Conservation (phyloP, 1,140 invertebrate species). For the Cyphomyrmex costatus region DNA sequence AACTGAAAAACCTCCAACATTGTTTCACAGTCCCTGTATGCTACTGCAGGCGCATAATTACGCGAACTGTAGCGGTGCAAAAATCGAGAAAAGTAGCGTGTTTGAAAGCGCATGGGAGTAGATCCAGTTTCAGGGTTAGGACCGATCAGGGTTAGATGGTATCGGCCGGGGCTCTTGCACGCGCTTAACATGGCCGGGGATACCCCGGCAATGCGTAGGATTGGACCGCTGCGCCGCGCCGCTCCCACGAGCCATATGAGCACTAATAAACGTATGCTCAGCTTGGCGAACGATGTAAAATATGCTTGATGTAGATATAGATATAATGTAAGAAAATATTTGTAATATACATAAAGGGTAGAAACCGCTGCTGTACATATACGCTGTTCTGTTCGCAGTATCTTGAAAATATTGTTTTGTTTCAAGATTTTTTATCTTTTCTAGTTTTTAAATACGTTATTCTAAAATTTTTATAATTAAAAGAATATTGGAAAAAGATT, state of each 20-base stretch:
- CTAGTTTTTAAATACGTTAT: background rate
- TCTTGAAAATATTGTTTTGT: background rate
- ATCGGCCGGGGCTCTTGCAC: slow-evolving; percentile 52
- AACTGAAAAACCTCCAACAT: background rate
- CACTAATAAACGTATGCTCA: slow-evolving; percentile 1
- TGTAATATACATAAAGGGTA: background rate
- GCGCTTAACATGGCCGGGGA: slow-evolving; percentile 52
- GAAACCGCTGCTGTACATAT: background rate
- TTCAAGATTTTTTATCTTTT: background rate
- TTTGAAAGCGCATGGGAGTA: slow-evolving; percentile 41
- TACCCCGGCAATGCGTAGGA: slow-evolving; percentile 54
- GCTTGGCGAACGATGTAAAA: slow-evolving; percentile 1
- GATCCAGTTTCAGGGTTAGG: slow-evolving; percentile 58
- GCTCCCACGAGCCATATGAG: slow-evolving; percentile 22
- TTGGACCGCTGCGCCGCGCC: slow-evolving; percentile 26
- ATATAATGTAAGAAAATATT: slow-evolving; percentile 15
- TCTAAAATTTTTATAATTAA: background rate
- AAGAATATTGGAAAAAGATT: background rate
- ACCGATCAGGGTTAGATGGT: slow-evolving; percentile 64
- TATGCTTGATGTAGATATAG: background rate
- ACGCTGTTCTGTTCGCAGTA: background rate
- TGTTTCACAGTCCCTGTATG: slow-evolving; percentile 4
- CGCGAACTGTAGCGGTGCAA: slow-evolving; percentile 14
- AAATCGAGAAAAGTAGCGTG: slow-evolving; percentile 53
- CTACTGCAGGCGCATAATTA: slow-evolving; percentile 52